Base-by-base conservation (phyloP, 2,113 vertebrate species). In the Paracanthobrama guichenoti region DNA sequence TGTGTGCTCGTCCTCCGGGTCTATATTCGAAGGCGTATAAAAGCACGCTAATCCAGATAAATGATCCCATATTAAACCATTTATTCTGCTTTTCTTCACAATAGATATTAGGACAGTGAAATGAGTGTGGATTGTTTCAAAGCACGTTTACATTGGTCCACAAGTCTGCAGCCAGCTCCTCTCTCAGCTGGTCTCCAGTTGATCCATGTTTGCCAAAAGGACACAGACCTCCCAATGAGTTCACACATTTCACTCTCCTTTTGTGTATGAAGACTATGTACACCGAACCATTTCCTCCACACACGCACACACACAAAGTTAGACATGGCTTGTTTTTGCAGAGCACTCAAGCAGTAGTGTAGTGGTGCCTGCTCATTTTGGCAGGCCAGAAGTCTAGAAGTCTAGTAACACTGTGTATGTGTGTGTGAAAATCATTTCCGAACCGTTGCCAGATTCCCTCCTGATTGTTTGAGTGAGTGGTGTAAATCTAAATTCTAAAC, bases 161-260 rank as follows among this genome's bases (percentile, higher is more conserved):
- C 26, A 28, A n/a, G 24, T 77, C 55, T 39, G 22, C n/a, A 79
- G 74, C 39, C 60, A 69, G 62, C 48, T 78, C 6, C 50, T 60
- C 66, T 81, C 75, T 79, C 31, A 60, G 39, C 59, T 79, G 59
- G 60, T 67, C 79, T 81, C 59, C 72, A 64, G 26, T 87, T 84
- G 74, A 76, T 85, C 66, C 39, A 9, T 1, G 60, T 39, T 48
- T 69, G 86, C 82, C 82, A 87, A 84, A 55, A 55, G 39, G 66
- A 82, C 53, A 82, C 73, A 66, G 83, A 84, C 62, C 60, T 84
- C 79, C 64, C 78, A 35, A 14, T 20, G 55, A 79, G 53, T 26
- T 35, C 55, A 72, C 62, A 57, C 62, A 79, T 79, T 75, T 76
- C 26, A 10, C 66, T 71, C 75, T 5, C 42, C 14, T 66, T 66